Evolutionary conservation across 2,797 vertebrate species (phyloP).

Genomic region (Brachyalestes nurse): DNA sequence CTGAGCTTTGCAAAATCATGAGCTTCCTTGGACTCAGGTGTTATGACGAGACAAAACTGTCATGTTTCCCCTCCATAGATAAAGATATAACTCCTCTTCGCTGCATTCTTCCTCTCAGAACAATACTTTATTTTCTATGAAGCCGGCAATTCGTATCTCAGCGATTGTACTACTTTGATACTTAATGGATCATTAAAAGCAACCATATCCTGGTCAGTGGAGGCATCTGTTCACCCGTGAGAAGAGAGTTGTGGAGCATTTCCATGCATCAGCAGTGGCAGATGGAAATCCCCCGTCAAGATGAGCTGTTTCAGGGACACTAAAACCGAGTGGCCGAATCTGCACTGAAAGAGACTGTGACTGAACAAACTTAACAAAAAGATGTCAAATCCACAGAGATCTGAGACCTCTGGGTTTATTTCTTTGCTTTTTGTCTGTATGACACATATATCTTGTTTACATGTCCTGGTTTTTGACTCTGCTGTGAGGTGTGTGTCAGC

Average conservation of each 20-base stretch:
- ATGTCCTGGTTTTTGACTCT: conserved; percentile 57
- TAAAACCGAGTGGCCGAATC: conserved; percentile 51
- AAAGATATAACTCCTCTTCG: conserved; percentile 56
- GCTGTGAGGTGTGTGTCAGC: conserved; percentile 59
- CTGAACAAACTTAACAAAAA: conserved; percentile 63
- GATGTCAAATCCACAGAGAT: conserved; percentile 69
- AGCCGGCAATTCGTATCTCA: conserved; percentile 59
- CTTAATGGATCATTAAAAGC: conserved; percentile 41
- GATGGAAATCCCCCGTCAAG: conserved; percentile 44
- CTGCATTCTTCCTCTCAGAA: conserved; percentile 63
- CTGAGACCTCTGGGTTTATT: conserved; percentile 61
- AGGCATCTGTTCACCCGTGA: conserved; percentile 48
- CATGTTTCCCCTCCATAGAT: conserved; percentile 52
- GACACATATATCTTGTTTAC: conserved; percentile 65
- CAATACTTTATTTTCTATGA: conserved; percentile 61
- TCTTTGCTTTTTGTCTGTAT: conserved; percentile 60
- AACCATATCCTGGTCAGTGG: conserved; percentile 46
- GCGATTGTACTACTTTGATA: conserved; percentile 56
- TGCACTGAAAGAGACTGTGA: conserved; percentile 61
- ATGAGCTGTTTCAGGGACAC: conserved; percentile 60
- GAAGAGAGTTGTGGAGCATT: conserved; percentile 44
- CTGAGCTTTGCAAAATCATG: conserved; percentile 58
- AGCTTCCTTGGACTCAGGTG: conserved; percentile 65
- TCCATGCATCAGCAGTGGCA: conserved; percentile 47
- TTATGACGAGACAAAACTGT: conserved; percentile 58